These are phyloP conservation scores for Pelmatolapia mariae DNA, from an alignment of 2,113 vertebrate species.

Conservation along the genomic window DNA sequence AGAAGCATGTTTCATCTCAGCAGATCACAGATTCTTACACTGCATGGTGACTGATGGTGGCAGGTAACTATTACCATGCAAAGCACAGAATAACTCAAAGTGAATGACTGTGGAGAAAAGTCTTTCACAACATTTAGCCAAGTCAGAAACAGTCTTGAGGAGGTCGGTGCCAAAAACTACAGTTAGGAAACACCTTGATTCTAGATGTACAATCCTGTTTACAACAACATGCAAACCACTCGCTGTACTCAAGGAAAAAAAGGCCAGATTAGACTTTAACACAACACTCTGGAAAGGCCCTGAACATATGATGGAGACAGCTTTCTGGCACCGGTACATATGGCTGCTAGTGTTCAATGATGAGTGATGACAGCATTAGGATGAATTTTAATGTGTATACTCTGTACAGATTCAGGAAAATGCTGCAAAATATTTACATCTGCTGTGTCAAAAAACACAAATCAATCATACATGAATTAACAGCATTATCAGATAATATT, in stretches of 20 bases:
- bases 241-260: accelerated
- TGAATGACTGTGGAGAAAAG: neutral
- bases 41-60: neutral
- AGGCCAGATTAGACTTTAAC: neutral
- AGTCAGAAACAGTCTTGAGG: neutral
- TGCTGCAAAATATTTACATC: neutral
- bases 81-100: neutral
- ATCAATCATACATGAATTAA: neutral
- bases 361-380: neutral
- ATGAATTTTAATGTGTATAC: neutral
- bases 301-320: neutral
- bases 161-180: neutral
- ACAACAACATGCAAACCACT: accelerated
- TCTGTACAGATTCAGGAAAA: neutral
- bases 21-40: neutral
- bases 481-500: neutral
- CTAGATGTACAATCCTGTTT: neutral
- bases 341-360: neutral
- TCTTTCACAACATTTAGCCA: neutral
- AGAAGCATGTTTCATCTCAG: neutral
- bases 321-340: neutral
- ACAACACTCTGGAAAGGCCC: neutral
- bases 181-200: neutral
- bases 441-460: neutral
- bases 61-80: neutral